Evolutionary conservation across 2,888 invertebrate species (phyloP), one percentile per base, ranked within the genome.

Genomic region (Lydus trimaculatus): DNA sequence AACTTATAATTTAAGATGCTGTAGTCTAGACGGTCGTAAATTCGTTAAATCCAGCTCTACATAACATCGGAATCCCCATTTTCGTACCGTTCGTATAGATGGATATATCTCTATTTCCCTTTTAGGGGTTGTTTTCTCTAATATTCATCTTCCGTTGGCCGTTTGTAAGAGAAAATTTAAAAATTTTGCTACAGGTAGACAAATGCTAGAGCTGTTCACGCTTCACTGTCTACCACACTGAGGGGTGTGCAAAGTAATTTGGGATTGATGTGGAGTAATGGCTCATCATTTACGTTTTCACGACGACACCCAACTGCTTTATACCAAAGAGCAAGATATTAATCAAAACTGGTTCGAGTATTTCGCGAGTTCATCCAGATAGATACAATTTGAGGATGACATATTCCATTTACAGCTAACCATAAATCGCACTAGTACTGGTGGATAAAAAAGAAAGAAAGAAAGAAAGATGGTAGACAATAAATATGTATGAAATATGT

Each of bases 401-500:
- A 78, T 77, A 80, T 81, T 79, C 81, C 81, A 81, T 81, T 81
- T 80, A 77, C 78, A 75, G 75, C 71, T 71, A 73, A 76, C 79
- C 79, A 81, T 81, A 81, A 81, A 81, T 80, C 79, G 13, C 0
- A 17, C 17, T 76, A 74, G 72, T 66, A 68, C 43, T 43, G 17
- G 17, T 13, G 43, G 28, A 69, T 72, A 75, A 75, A n/a, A n/a
- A n/a, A n/a, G n/a, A n/a, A n/a, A n/a, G n/a, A n/a, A n/a, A n/a
- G n/a, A n/a, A n/a, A n/a, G n/a, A n/a, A n/a, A n/a, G n/a, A 75
- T 76, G 74, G 73, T 71, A 74, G 70, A 74, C 81, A 78, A 82
- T 82, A 82, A 83, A 83, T 82, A 83, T 82, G 79, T 80, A 82
- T 83, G 82, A 82, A 82, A 81, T 81, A 81, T 76, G 75, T 72